Percentiles rank a stretch among this genome's conserved stretches.
Evolutionary conservation across 2,113 vertebrate species (phyloP).

Genomic region (Hypomesus transpacificus): DNA sequence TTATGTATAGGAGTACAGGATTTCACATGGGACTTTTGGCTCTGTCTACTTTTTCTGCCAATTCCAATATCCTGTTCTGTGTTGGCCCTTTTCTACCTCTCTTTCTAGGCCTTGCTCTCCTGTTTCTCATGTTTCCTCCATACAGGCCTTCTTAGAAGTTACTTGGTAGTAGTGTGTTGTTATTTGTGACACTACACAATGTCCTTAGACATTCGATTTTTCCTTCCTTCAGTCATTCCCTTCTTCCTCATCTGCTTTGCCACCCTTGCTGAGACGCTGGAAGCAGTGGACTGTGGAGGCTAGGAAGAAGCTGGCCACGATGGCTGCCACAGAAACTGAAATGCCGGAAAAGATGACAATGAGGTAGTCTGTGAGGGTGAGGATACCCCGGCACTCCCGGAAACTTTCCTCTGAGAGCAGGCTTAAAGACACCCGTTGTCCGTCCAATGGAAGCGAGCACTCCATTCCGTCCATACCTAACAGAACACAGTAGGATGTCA

Average conservation of each 20-base stretch:
- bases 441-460: constrained; percentile 80
- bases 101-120: not conserved
- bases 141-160: not conserved
- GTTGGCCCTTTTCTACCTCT: constrained; percentile 5
- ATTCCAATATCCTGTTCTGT: not conserved
- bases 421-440: constrained; percentile 76
- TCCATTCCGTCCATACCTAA: constrained; percentile 84
- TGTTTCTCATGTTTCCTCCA: not conserved
- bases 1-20: not conserved
- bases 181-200: constrained; percentile 34
- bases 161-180: not conserved
- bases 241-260: constrained; percentile 82
- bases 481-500: not conserved
- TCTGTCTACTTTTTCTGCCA: not conserved
- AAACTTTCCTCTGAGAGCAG: constrained; percentile 88
- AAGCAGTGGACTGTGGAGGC: constrained; percentile 89
- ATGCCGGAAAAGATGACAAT: constrained; percentile 94
- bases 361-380: constrained; percentile 85
- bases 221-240: constrained; percentile 73
- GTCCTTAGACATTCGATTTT: not conserved
- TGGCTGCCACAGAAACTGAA: constrained; percentile 84
- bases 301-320: constrained; percentile 88
- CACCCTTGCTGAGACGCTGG: constrained; percentile 80
- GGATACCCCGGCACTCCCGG: constrained; percentile 79
- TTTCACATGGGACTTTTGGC: constrained; percentile 6